A percentile compares a stretch with the other conserved stretches of the same genome.
Evolutionary conservation across 2,888 invertebrate species (phyloP).

Genomic region (Glaucopsyche alexis): DNA sequence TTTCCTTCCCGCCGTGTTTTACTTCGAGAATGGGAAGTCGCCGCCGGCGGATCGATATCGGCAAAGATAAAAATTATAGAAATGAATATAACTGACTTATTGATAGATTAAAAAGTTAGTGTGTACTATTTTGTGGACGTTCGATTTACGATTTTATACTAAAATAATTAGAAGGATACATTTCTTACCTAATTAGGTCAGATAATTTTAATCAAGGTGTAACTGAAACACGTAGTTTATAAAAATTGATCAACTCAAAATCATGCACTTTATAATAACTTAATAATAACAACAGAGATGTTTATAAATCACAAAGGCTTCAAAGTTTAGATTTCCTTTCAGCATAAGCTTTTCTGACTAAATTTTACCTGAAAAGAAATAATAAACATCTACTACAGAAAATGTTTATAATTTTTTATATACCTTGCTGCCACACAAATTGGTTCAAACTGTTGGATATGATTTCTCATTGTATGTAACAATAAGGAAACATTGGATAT

Average conservation of each 20-base stretch:
- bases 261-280: too few species aligned
- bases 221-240: too few species aligned
- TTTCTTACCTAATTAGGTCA: too few species aligned
- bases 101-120: not conserved
- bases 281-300: too few species aligned
- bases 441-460: not conserved
- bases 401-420: too few species aligned
- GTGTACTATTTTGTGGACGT: not conserved
- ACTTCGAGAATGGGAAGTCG: slow-evolving; percentile 80
- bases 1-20: slow-evolving; percentile 80
- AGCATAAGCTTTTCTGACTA: too few species aligned
- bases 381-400: too few species aligned
- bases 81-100: slow-evolving; percentile 20
- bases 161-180: not conserved
- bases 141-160: not conserved
- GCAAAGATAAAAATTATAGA: slow-evolving; percentile 65
- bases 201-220: too few species aligned
- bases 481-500: not conserved
- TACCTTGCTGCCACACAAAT: not conserved
- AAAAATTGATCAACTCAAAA: too few species aligned
- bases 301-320: too few species aligned
- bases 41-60: slow-evolving; percentile 77
- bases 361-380: too few species aligned
- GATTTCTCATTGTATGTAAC: not conserved
- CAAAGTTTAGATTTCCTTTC: too few species aligned